Percentiles rank a stretch among this genome's conserved stretches.
Conservation (phyloP, 2,113 vertebrate species). For the Apteryx mantelli region DNA sequence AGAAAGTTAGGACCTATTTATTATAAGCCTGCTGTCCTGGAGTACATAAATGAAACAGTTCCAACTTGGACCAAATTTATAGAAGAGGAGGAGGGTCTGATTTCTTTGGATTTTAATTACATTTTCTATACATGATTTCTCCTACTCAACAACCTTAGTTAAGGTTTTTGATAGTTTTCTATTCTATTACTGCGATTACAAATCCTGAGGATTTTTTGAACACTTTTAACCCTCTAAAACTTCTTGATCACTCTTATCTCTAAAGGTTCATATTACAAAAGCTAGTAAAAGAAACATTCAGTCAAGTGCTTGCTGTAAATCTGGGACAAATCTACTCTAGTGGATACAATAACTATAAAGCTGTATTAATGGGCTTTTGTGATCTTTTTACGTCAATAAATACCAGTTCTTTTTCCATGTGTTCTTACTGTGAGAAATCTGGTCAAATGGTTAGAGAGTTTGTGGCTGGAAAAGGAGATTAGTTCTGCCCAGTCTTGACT, state of each 20-base stretch:
- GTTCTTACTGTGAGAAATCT: background rate
- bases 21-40: background rate
- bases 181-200: background rate
- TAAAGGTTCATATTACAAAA: background rate
- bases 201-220: background rate
- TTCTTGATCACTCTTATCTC: background rate
- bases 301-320: background rate
- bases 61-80: background rate
- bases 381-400: background rate
- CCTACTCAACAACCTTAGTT: background rate
- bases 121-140: background rate
- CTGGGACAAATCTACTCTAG: background rate
- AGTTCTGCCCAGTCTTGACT: background rate
- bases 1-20: background rate
- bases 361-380: background rate
- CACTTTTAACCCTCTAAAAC: background rate
- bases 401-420: background rate
- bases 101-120: background rate
- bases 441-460: background rate
- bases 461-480: constrained; percentile 4
- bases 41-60: background rate
- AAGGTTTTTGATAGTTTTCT: background rate
- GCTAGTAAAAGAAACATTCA: background rate
- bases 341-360: background rate
- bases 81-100: background rate